Evolutionary conservation across 2,888 invertebrate species (phyloP).

Genomic region (Beris chalybata): DNA sequence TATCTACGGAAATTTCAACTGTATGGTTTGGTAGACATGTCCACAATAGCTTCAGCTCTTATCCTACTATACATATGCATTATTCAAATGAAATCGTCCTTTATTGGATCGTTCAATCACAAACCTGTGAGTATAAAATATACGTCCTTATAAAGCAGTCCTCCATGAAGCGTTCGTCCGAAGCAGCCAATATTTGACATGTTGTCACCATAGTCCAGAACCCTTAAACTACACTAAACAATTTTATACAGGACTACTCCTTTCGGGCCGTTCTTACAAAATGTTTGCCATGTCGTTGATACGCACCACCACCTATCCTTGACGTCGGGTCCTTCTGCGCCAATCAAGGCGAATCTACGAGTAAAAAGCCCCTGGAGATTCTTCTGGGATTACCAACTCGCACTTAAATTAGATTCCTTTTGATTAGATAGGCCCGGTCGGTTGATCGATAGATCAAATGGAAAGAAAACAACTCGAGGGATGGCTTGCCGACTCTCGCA

Average conservation of each 20-base stretch:
- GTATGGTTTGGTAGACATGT: not conserved
- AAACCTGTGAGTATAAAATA: too few species aligned
- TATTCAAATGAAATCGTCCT: conserved; percentile 27
- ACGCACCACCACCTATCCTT: too few species aligned
- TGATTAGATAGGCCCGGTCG: conserved; percentile 4
- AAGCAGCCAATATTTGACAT: too few species aligned
- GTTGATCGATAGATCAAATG: conserved; percentile 14
- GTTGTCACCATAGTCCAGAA: too few species aligned
- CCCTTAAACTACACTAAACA: too few species aligned
- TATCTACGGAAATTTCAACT: conserved; percentile 19
- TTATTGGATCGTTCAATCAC: too few species aligned
- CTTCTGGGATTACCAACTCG: conserved; percentile 32
- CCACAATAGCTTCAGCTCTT: too few species aligned
- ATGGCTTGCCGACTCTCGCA: not conserved
- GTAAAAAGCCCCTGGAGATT: conserved; percentile 14
- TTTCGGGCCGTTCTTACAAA: too few species aligned
- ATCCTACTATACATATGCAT: conserved; percentile 3
- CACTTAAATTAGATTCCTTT: conserved; percentile 33
- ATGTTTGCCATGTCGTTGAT: too few species aligned
- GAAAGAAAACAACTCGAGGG: not conserved
- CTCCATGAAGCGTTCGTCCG: too few species aligned
- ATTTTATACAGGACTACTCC: too few species aligned
- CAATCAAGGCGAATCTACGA: conserved; percentile 7
- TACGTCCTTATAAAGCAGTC: too few species aligned
- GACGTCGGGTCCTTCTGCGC: not conserved